phyloP scores from a whole-genome alignment of 2,113 vertebrate species.

The Pan troglodytes region DNA sequence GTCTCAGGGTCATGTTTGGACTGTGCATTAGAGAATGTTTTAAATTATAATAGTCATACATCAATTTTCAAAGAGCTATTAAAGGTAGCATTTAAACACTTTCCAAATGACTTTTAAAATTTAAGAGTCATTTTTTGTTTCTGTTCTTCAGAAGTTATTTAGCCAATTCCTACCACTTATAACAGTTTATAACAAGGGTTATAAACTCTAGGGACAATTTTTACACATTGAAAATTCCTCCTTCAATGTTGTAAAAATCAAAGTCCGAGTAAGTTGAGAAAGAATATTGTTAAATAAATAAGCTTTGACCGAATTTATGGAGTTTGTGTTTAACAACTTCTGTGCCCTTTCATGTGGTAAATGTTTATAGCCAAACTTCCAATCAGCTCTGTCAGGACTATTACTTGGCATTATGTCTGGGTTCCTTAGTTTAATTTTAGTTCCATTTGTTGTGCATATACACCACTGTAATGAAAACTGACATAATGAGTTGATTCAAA shows the following conservation, averaged over 20 bases:
- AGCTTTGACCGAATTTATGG: background rate
- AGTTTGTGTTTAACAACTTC: background rate
- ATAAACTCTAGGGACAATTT: background rate
- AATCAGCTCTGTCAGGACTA: background rate
- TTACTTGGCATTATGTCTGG: background rate
- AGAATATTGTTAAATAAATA: background rate
- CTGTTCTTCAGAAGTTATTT: background rate
- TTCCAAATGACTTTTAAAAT: background rate
- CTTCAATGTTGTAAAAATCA: background rate
- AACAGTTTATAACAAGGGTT: background rate
- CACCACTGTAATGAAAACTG: conserved; percentile 44
- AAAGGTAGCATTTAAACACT: background rate
- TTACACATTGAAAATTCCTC: background rate
- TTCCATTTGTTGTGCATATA: conserved; percentile 40
- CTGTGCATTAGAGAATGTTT: background rate
- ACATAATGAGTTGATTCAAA: conserved; percentile 60
- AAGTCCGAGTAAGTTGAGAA: background rate
- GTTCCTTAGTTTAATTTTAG: conserved; percentile 37
- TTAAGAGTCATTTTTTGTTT: background rate
- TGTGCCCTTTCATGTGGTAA: background rate
- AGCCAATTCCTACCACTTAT: background rate
- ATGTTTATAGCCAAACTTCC: background rate
- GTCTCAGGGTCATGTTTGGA: background rate
- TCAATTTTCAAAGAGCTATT: conserved; percentile 17
- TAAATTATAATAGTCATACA: background rate